Evolutionary conservation across 2,797 vertebrate species (phyloP).

Genomic region (Petrocephalus schoutedeni): DNA sequence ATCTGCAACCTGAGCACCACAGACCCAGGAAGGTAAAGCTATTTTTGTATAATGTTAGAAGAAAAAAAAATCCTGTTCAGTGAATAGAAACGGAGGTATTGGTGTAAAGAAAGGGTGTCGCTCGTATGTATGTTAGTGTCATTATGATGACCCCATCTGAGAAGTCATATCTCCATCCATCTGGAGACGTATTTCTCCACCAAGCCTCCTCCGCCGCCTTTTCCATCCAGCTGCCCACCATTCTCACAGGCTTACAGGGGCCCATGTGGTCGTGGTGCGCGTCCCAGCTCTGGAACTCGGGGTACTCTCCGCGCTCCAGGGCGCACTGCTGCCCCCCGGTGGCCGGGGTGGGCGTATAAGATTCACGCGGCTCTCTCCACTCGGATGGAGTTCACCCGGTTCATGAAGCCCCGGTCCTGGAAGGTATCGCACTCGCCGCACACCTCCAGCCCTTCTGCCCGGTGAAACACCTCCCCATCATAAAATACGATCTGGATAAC

Average conservation of each 20-base stretch:
- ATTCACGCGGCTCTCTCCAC: conserved; percentile 64
- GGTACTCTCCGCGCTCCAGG: conserved; percentile 60
- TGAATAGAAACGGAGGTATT: neutral
- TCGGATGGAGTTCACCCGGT: conserved; percentile 57
- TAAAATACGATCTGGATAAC: conserved; percentile 58
- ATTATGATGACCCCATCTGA: neutral
- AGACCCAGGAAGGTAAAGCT: neutral
- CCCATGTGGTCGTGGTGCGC: conserved; percentile 61
- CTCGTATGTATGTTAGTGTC: neutral
- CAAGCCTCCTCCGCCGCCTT: neutral
- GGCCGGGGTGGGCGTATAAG: conserved; percentile 59
- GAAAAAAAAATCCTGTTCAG: neutral
- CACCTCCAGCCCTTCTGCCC: conserved; percentile 60
- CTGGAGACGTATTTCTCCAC: neutral
- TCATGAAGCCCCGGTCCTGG: conserved; percentile 63
- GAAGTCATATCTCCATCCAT: neutral
- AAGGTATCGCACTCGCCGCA: conserved; percentile 62
- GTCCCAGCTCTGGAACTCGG: conserved; percentile 59
- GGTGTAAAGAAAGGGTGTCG: neutral
- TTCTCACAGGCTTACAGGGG: conserved; percentile 76
- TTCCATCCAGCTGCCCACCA: conserved; percentile 60
- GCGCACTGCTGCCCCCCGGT: conserved; percentile 63
- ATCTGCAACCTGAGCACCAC: neutral
- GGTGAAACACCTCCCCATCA: conserved; percentile 63
- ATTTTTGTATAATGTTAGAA: neutral